These are phyloP conservation scores for Montipora capitata DNA, from an alignment of 92 coral and sea anemone genomes.

Conservation along the genomic window DNA sequence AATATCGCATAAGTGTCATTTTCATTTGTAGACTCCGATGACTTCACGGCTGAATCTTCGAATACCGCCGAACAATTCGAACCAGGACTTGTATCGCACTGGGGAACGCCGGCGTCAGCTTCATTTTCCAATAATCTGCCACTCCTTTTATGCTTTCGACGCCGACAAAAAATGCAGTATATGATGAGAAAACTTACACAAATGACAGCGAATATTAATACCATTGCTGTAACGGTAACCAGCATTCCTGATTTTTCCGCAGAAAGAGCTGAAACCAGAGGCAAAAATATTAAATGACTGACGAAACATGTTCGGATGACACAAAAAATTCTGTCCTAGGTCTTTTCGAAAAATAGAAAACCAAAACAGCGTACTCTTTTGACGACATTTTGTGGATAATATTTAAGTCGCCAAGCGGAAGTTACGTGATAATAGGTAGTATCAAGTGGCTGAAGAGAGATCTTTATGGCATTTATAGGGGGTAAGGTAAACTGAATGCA, in stretches of 20 bases:
- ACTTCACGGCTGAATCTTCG: background rate
- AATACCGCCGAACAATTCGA: background rate
- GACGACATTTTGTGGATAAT: too few relatives aligned
- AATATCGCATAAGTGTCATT: background rate
- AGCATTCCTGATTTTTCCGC: background rate
- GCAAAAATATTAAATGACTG: too few relatives aligned
- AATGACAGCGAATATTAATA: background rate
- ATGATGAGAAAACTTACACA: background rate
- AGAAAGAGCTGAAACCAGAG: background rate
- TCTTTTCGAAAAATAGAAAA: too few relatives aligned
- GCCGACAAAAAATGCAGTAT: background rate
- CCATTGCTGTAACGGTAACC: background rate
- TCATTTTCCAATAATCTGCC: slow-evolving; percentile 29
- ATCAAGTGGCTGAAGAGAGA: too few relatives aligned
- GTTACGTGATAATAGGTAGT: too few relatives aligned
- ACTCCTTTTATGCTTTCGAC: slow-evolving; percentile 1
- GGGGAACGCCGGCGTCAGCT: background rate
- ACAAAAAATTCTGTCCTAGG: too few relatives aligned
- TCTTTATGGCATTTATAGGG: too few relatives aligned
- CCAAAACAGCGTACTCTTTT: too few relatives aligned
- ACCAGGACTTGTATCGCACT: background rate
- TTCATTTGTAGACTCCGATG: background rate
- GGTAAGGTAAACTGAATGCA: too few relatives aligned
- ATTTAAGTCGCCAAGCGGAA: too few relatives aligned
- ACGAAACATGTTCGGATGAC: too few relatives aligned